These are phyloP conservation scores for Meriones psammophilus DNA, from an alignment of 2,797 vertebrate genomes.

Conservation along the genomic window DNA sequence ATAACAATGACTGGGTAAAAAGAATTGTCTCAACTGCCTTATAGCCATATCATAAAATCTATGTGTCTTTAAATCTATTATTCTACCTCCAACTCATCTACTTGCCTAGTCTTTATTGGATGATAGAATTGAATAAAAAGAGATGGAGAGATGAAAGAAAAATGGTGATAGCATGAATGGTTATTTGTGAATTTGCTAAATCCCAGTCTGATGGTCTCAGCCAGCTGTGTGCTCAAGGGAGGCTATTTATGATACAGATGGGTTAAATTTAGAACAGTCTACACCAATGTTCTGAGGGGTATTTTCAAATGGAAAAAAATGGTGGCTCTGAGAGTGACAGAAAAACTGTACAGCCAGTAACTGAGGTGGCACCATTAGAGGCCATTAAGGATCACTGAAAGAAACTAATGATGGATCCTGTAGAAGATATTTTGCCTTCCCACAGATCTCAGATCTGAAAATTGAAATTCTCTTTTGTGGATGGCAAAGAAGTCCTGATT, in stretches of 20 bases:
- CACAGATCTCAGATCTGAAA: neutral
- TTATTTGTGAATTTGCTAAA: slow-evolving; percentile 22
- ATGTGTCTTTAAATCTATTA: neutral
- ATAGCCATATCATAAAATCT: neutral
- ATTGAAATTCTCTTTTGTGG: neutral
- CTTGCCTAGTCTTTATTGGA: neutral
- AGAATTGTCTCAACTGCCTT: slow-evolving; percentile 1
- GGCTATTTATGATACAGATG: neutral
- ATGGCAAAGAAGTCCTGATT: neutral
- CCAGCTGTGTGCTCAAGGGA: neutral
- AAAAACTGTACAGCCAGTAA: neutral
- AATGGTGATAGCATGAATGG: neutral
- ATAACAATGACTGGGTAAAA: neutral
- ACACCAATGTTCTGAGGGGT: neutral
- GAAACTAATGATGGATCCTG: neutral
- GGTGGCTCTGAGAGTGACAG: neutral
- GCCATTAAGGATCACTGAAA: neutral
- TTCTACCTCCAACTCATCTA: neutral
- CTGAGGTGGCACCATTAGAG: neutral
- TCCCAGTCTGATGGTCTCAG: neutral
- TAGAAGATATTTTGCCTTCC: neutral
- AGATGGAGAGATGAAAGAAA: neutral
- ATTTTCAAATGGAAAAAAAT: neutral
- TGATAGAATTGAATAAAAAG: neutral
- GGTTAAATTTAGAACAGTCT: slow-evolving; percentile 11